Evolutionary conservation across 2,888 invertebrate genomes (phyloP).

Genomic region (Nemoura dubitans): DNA sequence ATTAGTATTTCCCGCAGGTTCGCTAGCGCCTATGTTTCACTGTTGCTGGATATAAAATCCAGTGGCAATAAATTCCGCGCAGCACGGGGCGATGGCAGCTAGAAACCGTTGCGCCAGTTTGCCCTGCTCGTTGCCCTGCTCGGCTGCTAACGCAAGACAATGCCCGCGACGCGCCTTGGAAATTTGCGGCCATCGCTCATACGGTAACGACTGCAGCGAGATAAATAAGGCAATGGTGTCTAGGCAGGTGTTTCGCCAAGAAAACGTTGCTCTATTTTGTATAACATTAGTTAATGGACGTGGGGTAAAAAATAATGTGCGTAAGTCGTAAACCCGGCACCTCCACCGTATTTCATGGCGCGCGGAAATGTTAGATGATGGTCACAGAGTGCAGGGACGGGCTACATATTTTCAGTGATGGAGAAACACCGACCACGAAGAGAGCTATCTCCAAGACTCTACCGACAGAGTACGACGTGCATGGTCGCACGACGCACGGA

Average conservation of each 20-base stretch:
- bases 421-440: too few relatives aligned
- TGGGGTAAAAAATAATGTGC: background rate
- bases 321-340: background rate
- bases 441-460: too few relatives aligned
- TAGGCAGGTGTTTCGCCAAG: constrained; percentile 18
- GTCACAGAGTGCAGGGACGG: too few relatives aligned
- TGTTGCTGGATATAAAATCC: constrained; percentile 34
- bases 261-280: constrained; percentile 9
- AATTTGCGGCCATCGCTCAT: constrained; percentile 32
- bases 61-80: constrained; percentile 26
- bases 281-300: background rate
- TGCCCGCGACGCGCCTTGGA: background rate
- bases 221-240: constrained; percentile 10
- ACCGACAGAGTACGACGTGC: too few relatives aligned
- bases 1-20: constrained; percentile 39
- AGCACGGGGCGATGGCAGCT: constrained; percentile 19
- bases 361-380: too few relatives aligned
- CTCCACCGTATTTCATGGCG: background rate
- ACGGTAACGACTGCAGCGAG: background rate
- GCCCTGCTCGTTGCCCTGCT: constrained; percentile 7
- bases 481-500: background rate
- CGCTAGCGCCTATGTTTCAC: constrained; percentile 23
- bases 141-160: background rate
- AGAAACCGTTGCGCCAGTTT: constrained; percentile 18
- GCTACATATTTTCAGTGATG: too few relatives aligned